These are phyloP conservation scores for Teleopsis dalmanni DNA, from an alignment of 1,140 invertebrate genomes.

Conservation along the genomic window DNA sequence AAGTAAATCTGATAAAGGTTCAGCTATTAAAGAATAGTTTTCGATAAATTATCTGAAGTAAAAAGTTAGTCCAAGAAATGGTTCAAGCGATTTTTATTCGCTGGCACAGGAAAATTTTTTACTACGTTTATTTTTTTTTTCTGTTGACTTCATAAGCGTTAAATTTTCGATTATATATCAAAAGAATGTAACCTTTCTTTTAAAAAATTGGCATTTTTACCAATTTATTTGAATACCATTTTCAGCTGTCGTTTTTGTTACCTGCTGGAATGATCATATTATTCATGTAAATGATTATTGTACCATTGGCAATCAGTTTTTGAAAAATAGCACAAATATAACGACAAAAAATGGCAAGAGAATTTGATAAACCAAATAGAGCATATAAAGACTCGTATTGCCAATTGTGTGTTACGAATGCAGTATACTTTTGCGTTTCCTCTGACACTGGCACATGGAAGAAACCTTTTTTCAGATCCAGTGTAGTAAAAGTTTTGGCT, in stretches of 20 bases:
- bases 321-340: not conserved
- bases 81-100: slow-evolving; percentile 23
- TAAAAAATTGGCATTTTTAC: slow-evolving; percentile 20
- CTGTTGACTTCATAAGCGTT: slow-evolving; percentile 19
- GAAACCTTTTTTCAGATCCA: slow-evolving; percentile 23
- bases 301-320: not conserved
- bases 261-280: not conserved
- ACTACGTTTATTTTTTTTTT: slow-evolving; percentile 27
- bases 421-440: slow-evolving; percentile 20
- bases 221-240: not conserved
- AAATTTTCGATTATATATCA: too few species aligned
- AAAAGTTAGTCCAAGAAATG: slow-evolving; percentile 28
- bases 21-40: slow-evolving; percentile 22
- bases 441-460: slow-evolving; percentile 12
- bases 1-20: slow-evolving; percentile 19
- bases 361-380: slow-evolving; percentile 45
- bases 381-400: slow-evolving; percentile 44
- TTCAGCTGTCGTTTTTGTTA: not conserved
- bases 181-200: too few species aligned
- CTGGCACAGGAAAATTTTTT: slow-evolving; percentile 25
- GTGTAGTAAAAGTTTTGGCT: slow-evolving; percentile 18
- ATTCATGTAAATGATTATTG: not conserved
- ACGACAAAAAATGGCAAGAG: slow-evolving; percentile 18
- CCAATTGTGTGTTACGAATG: slow-evolving; percentile 28
- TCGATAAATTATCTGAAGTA: slow-evolving; percentile 35